phyloP scores from a whole-genome alignment of 2,113 vertebrate species.

The Podiceps cristatus region DNA sequence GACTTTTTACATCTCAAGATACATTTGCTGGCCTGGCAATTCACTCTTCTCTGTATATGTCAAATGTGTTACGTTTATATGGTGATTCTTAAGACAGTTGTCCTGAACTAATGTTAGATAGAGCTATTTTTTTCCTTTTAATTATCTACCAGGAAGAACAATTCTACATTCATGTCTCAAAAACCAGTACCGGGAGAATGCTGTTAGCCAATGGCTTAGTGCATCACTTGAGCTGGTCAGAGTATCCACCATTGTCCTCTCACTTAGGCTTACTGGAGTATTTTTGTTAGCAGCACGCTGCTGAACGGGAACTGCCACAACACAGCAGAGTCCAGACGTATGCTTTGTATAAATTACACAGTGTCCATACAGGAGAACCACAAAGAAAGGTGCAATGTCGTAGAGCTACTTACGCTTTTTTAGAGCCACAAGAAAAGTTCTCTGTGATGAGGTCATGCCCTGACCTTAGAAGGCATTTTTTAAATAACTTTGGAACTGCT shows the following conservation, averaged over 20 bases:
- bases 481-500: background rate
- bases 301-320: background rate
- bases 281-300: background rate
- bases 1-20: constrained; percentile 64
- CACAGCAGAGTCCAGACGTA: background rate
- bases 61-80: background rate
- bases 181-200: background rate
- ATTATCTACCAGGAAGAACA: background rate
- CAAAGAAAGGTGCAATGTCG: background rate
- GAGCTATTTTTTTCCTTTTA: background rate
- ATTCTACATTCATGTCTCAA: background rate
- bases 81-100: background rate
- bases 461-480: background rate
- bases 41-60: constrained; percentile 14
- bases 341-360: background rate
- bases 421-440: background rate
- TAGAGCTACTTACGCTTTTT: background rate
- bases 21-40: constrained; percentile 43
- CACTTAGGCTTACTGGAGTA: background rate
- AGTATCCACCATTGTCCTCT: background rate
- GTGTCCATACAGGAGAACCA: background rate
- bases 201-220: background rate
- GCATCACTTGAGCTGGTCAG: background rate
- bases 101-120: background rate
- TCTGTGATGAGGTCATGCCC: background rate